Evolutionary conservation across 1,140 invertebrate species (phyloP), one percentile per base, ranked within the genome.

Genomic region (Subanguina moxae): DNA sequence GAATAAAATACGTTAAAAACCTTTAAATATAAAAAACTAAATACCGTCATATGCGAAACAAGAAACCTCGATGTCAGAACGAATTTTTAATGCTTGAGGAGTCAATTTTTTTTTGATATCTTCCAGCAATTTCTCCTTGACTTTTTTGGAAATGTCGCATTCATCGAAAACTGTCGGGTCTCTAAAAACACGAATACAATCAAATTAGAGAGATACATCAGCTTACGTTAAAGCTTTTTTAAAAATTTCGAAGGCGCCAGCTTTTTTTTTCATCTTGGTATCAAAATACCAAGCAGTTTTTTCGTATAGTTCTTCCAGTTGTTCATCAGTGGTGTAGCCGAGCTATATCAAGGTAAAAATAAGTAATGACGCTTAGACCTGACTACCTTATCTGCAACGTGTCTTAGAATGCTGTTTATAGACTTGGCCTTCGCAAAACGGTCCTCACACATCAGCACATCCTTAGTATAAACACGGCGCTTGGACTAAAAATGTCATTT

Each of bases 261-360:
- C 90, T 83, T 93, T 91, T 83, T 93, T 96, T 82, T 94, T 97
- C 80, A 91, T 91, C 84, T 97, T 97, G 77, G 92, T 90, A 84
- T 99, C 96, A 86, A 98, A 98, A 83, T 90, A 87, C 96, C 96
- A 99, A 0, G 95, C 95, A n/a, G 95, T 98, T 80, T 93, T 93
- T 75, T 90, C 88, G 84, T 98, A 97, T 0, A 98, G 85, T 68
- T 96, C 90, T 80, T 97, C 94, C 43, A 99, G 84, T 82, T 97
- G 90, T 74, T 92, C 90, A 82, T 96, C 91, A 65, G 85, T 89
- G 77, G 91, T 89, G 83, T 93, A 98, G 69, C 90, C 88, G 3
- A 98, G 17, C 3, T 52, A 52, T 21, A 3, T 52, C 17, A 52
- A 15, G 48, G 3, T 19, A 52, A 7, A 52, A 52, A 38, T 5